Percentiles rank a stretch among this genome's conserved stretches.
Conservation (phyloP, 2,113 vertebrate species). For the Archilochus colubris region DNA sequence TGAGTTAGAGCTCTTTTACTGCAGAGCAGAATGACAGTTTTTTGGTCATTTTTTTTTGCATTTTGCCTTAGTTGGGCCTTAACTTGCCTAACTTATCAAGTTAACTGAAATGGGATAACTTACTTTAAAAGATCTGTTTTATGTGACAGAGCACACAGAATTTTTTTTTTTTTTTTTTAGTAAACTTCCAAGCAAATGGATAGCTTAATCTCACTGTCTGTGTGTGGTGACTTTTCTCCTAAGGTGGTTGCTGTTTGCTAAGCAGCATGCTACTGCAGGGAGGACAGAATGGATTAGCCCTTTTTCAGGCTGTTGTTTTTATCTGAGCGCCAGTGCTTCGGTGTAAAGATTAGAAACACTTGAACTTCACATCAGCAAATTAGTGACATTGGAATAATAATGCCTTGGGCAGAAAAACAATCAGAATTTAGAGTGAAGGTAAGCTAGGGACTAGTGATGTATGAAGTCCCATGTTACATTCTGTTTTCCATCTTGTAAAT, state of each 20-base stretch:
- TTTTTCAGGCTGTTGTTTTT: neutral
- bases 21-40: neutral
- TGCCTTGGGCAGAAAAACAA: neutral
- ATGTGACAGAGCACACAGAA: neutral
- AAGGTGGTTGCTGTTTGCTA: fast-evolving
- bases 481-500: neutral
- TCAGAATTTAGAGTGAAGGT: neutral
- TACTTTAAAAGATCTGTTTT: neutral
- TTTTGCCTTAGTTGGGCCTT: neutral
- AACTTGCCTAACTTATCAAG: neutral
- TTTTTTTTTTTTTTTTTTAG: neutral
- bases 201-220: neutral
- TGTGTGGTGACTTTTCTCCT: neutral
- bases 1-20: neutral
- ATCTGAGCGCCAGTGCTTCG: neutral
- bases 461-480: neutral
- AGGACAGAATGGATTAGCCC: neutral
- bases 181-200: neutral
- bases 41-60: neutral
- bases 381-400: neutral
- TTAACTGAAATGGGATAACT: neutral
- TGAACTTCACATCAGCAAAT: neutral
- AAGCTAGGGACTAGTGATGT: neutral
- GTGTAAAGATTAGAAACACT: neutral
- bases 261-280: neutral